Evolutionary conservation across 2,113 vertebrate species (phyloP).

Genomic region (Aegypius monachus): DNA sequence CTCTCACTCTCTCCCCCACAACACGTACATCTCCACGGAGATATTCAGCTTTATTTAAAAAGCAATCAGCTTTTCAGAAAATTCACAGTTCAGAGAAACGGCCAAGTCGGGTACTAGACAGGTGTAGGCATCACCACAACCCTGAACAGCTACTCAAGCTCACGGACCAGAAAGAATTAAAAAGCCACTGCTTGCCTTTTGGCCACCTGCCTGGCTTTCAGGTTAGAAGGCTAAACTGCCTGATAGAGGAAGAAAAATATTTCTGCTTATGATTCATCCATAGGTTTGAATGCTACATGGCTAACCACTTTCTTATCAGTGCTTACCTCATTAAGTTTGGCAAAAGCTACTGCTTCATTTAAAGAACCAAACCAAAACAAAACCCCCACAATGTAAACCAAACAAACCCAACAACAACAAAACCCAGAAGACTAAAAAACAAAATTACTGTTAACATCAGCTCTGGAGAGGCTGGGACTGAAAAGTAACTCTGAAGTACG

Average conservation of each 20-base stretch:
- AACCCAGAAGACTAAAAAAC: background rate
- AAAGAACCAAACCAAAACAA: background rate
- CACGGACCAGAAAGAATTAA: background rate
- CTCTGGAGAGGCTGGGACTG: background rate
- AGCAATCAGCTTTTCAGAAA: background rate
- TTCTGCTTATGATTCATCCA: background rate
- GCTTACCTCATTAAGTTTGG: background rate
- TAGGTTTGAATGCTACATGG: background rate
- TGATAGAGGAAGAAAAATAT: background rate
- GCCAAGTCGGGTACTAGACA: background rate
- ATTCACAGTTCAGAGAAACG: background rate
- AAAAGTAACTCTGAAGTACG: background rate
- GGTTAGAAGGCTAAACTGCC: background rate
- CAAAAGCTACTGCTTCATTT: background rate
- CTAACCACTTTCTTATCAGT: background rate
- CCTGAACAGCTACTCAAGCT: background rate
- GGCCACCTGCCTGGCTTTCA: background rate
- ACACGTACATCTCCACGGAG: background rate
- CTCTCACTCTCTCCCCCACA: background rate
- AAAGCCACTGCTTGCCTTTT: background rate
- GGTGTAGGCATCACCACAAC: background rate
- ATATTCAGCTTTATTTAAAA: background rate
- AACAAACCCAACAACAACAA: background rate
- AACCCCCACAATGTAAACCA: background rate
- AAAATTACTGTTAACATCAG: background rate